Conservation (phyloP, 2,797 vertebrate species). For the Leucoraja ocellata region DNA sequence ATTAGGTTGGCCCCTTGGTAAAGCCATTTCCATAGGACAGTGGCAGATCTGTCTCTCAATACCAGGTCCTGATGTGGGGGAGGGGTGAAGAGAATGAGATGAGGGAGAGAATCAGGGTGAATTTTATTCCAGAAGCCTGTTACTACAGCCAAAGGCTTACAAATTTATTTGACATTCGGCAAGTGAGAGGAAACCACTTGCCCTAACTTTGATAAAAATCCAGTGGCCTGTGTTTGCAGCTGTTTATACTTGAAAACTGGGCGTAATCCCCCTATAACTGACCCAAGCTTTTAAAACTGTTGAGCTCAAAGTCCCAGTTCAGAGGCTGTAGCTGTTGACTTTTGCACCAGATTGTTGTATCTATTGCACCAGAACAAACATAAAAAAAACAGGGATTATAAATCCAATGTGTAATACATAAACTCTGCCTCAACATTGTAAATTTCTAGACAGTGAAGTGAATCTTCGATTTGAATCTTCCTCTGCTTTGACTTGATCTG, state of each 20-base stretch:
- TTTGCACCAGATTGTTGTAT: background rate
- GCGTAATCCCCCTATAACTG: background rate
- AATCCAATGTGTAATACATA: background rate
- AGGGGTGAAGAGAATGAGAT: too few species aligned
- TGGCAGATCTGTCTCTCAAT: too few species aligned
- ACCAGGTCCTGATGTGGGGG: too few species aligned
- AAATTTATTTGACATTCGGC: too few species aligned
- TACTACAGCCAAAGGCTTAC: too few species aligned
- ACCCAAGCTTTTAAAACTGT: background rate
- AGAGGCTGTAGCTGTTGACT: background rate
- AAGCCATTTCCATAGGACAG: background rate
- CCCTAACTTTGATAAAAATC: background rate
- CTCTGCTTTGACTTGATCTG: background rate
- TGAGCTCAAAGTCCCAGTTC: background rate
- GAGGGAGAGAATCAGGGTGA: too few species aligned
- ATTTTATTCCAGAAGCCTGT: too few species aligned
- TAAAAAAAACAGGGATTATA: background rate
- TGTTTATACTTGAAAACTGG: background rate
- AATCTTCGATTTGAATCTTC: background rate
- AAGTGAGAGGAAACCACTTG: too few species aligned
- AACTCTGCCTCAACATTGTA: background rate
- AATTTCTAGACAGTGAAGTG: background rate
- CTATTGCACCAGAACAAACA: background rate
- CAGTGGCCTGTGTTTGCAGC: background rate
- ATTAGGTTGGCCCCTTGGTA: background rate